phyloP scores from a whole-genome alignment of 2,888 invertebrate genomes.

The Eulithis testata region DNA sequence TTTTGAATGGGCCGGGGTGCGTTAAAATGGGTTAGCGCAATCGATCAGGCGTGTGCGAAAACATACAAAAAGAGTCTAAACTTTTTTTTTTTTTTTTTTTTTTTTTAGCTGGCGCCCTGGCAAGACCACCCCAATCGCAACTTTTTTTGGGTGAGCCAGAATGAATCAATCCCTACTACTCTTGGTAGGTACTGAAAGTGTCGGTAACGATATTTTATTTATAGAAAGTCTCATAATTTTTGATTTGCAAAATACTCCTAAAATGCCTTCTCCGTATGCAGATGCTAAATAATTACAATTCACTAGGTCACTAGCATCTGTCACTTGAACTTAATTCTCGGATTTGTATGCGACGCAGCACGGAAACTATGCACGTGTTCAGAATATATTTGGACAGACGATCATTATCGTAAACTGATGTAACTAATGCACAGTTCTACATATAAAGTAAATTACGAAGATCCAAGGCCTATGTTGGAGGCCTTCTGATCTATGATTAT shows the following conservation, averaged over 20 bases:
- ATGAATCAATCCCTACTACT: no score
- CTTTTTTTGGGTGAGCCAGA: no score
- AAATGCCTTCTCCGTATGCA: not conserved
- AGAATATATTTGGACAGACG: slow-evolving; percentile 43
- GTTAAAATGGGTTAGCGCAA: no score
- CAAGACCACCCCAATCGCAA: no score
- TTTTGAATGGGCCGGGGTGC: no score
- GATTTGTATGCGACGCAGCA: slow-evolving; percentile 58
- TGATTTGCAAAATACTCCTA: not conserved
- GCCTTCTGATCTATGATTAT: slow-evolving; percentile 36
- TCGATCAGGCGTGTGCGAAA: no score
- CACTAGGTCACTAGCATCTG: slow-evolving; percentile 59
- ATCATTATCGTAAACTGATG: slow-evolving; percentile 50
- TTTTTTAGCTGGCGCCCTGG: no score
- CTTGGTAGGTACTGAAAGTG: no score
- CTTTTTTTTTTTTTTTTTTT: no score
- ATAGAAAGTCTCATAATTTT: no score
- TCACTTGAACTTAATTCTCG: slow-evolving; percentile 43
- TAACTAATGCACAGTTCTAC: slow-evolving; percentile 49
- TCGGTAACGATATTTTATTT: no score
- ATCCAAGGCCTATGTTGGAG: slow-evolving; percentile 21
- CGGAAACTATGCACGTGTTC: slow-evolving; percentile 53
- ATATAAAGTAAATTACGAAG: slow-evolving; percentile 43
- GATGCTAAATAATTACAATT: slow-evolving; percentile 23
- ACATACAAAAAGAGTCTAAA: no score